phyloP scores from a whole-genome alignment of 2,888 invertebrate genomes.

The Mechanitis mazaeus region DNA sequence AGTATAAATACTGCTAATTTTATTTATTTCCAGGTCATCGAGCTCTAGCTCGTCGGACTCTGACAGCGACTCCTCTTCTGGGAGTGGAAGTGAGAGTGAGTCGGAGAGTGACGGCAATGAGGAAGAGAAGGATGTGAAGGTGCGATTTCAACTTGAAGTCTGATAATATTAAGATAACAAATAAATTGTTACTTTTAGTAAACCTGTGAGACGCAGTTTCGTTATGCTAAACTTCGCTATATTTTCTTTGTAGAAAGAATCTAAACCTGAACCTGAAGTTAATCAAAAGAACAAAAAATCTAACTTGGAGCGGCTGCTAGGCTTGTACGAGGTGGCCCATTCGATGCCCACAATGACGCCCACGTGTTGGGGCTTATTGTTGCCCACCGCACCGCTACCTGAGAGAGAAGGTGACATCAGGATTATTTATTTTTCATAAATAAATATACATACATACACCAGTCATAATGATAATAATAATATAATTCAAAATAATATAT shows the following conservation, averaged over 20 bases:
- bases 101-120: slow-evolving; percentile 27
- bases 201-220: too few relatives aligned
- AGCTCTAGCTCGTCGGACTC: slow-evolving; percentile 53
- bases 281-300: slow-evolving; percentile 65
- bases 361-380: slow-evolving; percentile 85
- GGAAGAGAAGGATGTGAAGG: slow-evolving; percentile 12
- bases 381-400: slow-evolving; percentile 50
- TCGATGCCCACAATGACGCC: slow-evolving; percentile 88
- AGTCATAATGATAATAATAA: too few relatives aligned
- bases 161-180: too few relatives aligned
- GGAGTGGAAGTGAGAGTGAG: slow-evolving; percentile 22
- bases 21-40: slow-evolving; percentile 31
- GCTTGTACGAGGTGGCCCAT: slow-evolving; percentile 84
- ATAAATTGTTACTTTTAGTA: too few relatives aligned
- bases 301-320: slow-evolving; percentile 89
- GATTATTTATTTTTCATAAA: slow-evolving; percentile 14
- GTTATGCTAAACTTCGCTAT: neutral
- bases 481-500: too few relatives aligned
- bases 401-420: slow-evolving; percentile 37
- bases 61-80: slow-evolving; percentile 43
- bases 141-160: too few relatives aligned
- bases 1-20: too few relatives aligned
- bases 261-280: slow-evolving; percentile 28
- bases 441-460: too few relatives aligned
- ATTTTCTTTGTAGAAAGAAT: slow-evolving; percentile 13